Conservation (phyloP, 2,797 vertebrate genomes). For the Lophotriccus pileatus region DNA sequence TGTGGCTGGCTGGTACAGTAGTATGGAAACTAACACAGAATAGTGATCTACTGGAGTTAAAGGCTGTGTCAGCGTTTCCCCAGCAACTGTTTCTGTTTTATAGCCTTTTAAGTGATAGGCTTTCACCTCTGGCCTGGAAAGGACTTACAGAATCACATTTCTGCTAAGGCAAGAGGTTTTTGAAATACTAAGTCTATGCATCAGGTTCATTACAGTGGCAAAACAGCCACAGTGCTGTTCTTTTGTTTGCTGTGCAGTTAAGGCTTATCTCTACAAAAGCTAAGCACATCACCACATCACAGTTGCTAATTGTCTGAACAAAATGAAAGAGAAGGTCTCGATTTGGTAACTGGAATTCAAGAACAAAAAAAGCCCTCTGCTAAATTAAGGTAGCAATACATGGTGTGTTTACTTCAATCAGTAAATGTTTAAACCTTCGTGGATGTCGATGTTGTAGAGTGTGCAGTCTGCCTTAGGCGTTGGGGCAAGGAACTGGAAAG, state of each 20-base stretch:
- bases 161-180: slow-evolving; percentile 22
- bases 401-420: not conserved
- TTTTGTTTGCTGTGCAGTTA: slow-evolving; percentile 26
- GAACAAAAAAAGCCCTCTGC: not conserved
- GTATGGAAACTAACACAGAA: not conserved
- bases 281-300: not conserved
- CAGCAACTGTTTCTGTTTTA: not conserved
- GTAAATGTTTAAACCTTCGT: not conserved
- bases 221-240: slow-evolving; percentile 21
- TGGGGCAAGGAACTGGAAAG: not conserved
- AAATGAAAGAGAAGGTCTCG: not conserved
- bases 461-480: not conserved
- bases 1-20: not conserved
- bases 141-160: not conserved
- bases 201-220: slow-evolving; percentile 4
- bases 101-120: not conserved
- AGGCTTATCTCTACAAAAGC: slow-evolving; percentile 39
- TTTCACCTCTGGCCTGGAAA: slow-evolving; percentile 27
- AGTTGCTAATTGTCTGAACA: not conserved
- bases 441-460: not conserved
- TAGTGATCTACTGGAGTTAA: not conserved
- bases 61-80: not conserved
- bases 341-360: not conserved
- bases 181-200: not conserved
- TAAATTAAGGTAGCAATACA: rapidly evolving